Evolutionary conservation across 2,797 vertebrate species (phyloP).

Genomic region (Premnoplex brunnescens): DNA sequence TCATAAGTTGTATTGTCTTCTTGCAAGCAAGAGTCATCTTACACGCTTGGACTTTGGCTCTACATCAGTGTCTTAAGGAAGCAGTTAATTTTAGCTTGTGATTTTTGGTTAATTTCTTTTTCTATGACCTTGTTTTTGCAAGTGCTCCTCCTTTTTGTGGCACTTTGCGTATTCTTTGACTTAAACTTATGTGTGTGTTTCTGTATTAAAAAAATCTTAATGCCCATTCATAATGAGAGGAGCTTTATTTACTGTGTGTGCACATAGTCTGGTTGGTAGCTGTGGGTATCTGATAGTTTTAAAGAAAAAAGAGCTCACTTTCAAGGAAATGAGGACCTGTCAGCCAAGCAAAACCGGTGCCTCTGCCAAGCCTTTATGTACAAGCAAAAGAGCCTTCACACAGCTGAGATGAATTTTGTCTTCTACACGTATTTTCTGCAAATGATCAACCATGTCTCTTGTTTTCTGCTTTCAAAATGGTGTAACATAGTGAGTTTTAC

Average conservation of each 20-base stretch:
- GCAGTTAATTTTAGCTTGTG: background rate
- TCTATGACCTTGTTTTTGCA: background rate
- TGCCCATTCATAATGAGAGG: background rate
- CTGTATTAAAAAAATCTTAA: background rate
- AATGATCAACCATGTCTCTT: background rate
- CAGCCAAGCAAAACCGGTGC: background rate
- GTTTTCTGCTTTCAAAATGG: background rate
- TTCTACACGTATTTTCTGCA: background rate
- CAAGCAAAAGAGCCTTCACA: background rate
- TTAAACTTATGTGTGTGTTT: background rate
- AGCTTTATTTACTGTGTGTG: background rate
- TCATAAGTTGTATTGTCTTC: rapidly evolving
- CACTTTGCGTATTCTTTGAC: background rate
- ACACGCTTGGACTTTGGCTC: background rate
- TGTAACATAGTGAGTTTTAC: background rate
- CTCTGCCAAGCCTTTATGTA: background rate
- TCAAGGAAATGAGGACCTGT: background rate
- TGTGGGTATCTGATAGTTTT: background rate
- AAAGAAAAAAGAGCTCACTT: background rate
- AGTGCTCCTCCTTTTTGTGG: background rate
- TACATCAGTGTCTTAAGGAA: background rate
- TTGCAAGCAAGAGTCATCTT: background rate
- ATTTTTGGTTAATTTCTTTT: background rate
- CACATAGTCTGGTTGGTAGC: background rate
- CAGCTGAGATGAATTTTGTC: background rate